Conservation (phyloP, 1,140 invertebrate species). For the Trinorchestia longiramus region DNA sequence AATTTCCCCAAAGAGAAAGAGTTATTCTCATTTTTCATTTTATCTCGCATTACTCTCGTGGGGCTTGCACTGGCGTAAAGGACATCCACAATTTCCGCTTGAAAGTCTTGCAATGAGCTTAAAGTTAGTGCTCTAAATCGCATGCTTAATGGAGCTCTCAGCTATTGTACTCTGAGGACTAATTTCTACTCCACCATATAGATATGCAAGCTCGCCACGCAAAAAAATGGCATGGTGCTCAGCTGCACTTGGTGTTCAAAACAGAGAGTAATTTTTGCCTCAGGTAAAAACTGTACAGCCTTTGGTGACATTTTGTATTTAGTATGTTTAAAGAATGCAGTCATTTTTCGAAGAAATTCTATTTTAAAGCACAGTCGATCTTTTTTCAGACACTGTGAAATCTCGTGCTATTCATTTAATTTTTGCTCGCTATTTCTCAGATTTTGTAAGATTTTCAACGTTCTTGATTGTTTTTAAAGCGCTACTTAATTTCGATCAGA, state of each 20-base stretch:
- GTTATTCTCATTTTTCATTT: background rate
- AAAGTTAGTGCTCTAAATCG: background rate
- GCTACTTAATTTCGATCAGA: too few species aligned
- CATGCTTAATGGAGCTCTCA: background rate
- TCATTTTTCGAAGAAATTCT: background rate
- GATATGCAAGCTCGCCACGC: background rate
- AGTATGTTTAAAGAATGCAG: background rate
- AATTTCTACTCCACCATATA: background rate
- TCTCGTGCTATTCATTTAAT: background rate
- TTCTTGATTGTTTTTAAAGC: background rate
- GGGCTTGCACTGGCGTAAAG: background rate
- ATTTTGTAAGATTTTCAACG: background rate
- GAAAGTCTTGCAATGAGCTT: background rate
- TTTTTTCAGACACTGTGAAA: background rate
- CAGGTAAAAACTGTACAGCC: background rate
- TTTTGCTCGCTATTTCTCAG: background rate
- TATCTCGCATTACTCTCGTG: background rate
- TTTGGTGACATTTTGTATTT: background rate
- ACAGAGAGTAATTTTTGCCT: background rate
- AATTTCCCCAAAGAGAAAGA: background rate
- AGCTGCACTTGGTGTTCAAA: background rate
- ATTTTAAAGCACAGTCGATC: background rate
- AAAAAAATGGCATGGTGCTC: background rate
- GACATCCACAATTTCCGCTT: background rate
- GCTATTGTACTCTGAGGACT: background rate